Conservation (phyloP, 2,888 invertebrate species). For the Acronicta aceris region DNA sequence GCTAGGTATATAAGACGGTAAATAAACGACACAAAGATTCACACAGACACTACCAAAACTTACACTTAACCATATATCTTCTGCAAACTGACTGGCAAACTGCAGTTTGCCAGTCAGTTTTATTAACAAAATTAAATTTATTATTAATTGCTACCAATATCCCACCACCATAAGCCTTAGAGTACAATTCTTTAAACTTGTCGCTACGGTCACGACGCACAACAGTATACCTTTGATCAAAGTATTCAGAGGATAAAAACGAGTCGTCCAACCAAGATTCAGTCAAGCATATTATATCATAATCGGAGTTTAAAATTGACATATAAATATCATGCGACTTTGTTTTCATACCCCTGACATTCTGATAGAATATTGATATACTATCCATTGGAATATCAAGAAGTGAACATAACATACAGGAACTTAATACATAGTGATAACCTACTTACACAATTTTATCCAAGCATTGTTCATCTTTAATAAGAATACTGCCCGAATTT, state of each 20-base stretch:
- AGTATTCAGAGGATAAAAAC: slow-evolving; percentile 16
- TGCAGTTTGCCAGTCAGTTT: slow-evolving; percentile 6
- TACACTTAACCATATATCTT: slow-evolving; percentile 8
- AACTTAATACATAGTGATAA: neutral
- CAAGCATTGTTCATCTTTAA: slow-evolving; percentile 1
- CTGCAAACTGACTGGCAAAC: no score
- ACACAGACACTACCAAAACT: slow-evolving; percentile 8
- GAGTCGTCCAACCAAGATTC: slow-evolving; percentile 14
- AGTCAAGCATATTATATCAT: slow-evolving; percentile 10
- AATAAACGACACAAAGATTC: slow-evolving; percentile 6
- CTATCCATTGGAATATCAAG: no score
- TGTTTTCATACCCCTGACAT: slow-evolving; percentile 14
- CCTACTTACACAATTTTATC: neutral
- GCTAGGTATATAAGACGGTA: slow-evolving; percentile 10
- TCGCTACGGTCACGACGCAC: slow-evolving; percentile 5
- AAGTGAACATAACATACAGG: no score
- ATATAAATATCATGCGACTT: slow-evolving; percentile 3
- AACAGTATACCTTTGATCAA: slow-evolving; percentile 11
- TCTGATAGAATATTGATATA: slow-evolving; percentile 13
- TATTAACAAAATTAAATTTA: slow-evolving; percentile 3
- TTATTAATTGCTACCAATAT: slow-evolving; percentile 10
- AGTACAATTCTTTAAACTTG: neutral
- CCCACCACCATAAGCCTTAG: slow-evolving; percentile 11
- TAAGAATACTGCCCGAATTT: slow-evolving; percentile 1
- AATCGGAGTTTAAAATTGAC: slow-evolving; percentile 9